Percentiles rank a stretch among this genome's conserved stretches.
Evolutionary conservation across 2,888 invertebrate genomes (phyloP).

Genomic region (Andrena bicolor): DNA sequence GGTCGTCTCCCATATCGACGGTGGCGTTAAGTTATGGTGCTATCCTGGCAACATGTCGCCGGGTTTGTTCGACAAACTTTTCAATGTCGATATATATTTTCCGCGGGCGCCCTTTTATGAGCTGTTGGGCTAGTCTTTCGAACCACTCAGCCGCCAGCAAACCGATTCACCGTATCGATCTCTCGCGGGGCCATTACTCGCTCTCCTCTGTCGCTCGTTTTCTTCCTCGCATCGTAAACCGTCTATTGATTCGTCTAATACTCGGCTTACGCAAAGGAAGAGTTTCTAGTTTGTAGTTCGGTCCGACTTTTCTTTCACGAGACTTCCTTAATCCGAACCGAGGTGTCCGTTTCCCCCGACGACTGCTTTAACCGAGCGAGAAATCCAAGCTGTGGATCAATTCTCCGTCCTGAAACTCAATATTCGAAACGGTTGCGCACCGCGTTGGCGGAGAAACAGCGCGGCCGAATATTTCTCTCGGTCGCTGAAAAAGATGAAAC

Average conservation of each 20-base stretch:
- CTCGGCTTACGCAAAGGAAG: neutral
- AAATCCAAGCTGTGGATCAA: too few species aligned
- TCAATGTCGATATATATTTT: constrained; percentile 81
- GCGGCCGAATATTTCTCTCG: neutral
- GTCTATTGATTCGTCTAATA: constrained; percentile 27
- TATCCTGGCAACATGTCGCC: constrained; percentile 83
- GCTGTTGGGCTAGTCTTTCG: constrained; percentile 71
- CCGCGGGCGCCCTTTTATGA: constrained; percentile 78
- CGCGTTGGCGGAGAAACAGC: too few species aligned
- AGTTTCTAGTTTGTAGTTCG: too few species aligned
- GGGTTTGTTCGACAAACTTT: constrained; percentile 83
- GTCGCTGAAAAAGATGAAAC: neutral
- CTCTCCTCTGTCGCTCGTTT: constrained; percentile 11
- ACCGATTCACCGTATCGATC: constrained; percentile 71
- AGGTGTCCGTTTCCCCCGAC: too few species aligned
- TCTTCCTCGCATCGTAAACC: constrained; percentile 22
- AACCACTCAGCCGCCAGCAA: constrained; percentile 58
- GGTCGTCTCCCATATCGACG: constrained; percentile 77
- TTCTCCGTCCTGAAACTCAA: too few species aligned
- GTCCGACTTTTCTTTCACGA: too few species aligned
- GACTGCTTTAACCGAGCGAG: too few species aligned
- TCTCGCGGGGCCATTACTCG: constrained; percentile 1
- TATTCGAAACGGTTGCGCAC: too few species aligned
- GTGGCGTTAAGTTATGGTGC: constrained; percentile 81
- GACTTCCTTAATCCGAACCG: too few species aligned